A percentile compares a stretch with the other conserved stretches of the same genome.
These are phyloP conservation scores for Stomorhina lunata DNA, from an alignment of 2,888 invertebrate genomes.

Conservation along the genomic window DNA sequence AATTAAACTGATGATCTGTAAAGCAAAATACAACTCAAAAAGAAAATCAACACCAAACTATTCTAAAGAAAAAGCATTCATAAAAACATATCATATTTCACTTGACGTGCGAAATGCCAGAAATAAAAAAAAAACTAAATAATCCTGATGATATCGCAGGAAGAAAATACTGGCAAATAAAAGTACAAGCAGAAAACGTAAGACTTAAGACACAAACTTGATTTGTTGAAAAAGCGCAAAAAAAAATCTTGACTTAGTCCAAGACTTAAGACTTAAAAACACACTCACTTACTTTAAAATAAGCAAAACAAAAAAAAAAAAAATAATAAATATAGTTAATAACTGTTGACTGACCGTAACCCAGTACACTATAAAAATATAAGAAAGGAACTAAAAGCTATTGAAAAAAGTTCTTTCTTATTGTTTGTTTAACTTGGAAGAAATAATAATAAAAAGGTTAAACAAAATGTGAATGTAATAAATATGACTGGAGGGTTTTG, in stretches of 20 bases:
- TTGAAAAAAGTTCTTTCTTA: not conserved
- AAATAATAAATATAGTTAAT: conserved; percentile 21
- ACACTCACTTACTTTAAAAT: not conserved
- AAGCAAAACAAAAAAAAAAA: not conserved
- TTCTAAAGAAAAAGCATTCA: conserved; percentile 11
- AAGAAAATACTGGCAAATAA: conserved; percentile 10
- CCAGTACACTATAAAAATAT: conserved; percentile 46
- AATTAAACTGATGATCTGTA: conserved; percentile 60
- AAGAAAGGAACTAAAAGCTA: not conserved
- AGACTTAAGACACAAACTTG: conserved; percentile 62
- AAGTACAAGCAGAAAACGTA: conserved; percentile 39
- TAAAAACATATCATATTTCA: conserved; percentile 52
- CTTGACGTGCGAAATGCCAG: conserved; percentile 28
- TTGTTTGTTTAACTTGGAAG: not conserved
- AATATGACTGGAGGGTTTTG: not conserved
- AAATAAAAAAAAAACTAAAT: conserved; percentile 8
- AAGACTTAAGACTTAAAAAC: not conserved
- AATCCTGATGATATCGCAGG: conserved; percentile 42
- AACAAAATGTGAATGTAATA: not conserved
- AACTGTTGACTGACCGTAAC: conserved; percentile 52
- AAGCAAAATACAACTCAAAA: conserved; percentile 1
- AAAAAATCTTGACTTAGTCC: not conserved
- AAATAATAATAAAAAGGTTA: not conserved
- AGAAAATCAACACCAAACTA: not conserved
- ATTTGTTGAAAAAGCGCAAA: conserved; percentile 4